Conservation (phyloP, 2,797 vertebrate genomes). For the Pseudomugil tenellus region DNA sequence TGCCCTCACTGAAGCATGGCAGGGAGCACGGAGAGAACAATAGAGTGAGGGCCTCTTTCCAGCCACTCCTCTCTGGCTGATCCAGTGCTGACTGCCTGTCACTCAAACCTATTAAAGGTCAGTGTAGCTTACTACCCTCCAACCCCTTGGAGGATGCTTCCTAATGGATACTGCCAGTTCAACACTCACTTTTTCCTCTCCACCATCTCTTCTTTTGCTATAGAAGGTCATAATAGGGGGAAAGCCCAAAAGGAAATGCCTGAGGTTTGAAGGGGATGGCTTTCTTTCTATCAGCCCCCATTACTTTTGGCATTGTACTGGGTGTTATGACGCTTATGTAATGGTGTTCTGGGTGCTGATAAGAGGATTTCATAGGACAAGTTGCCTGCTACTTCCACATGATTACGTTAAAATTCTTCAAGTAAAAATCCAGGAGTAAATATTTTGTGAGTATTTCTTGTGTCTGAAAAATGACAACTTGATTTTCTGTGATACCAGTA, state of each 20-base stretch:
- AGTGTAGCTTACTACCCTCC: constrained; percentile 58
- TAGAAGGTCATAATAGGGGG: constrained; percentile 71
- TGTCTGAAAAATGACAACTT: background rate
- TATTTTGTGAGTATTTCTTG: background rate
- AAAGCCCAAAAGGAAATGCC: constrained; percentile 82
- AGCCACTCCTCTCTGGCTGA: constrained; percentile 63
- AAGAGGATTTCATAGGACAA: constrained; percentile 55
- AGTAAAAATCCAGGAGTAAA: constrained; percentile 8
- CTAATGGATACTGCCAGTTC: constrained; percentile 64
- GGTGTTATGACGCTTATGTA: constrained; percentile 71
- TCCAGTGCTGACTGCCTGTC: constrained; percentile 64
- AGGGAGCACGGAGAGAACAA: constrained; percentile 72
- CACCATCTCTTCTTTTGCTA: constrained; percentile 64
- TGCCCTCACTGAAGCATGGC: constrained; percentile 79
- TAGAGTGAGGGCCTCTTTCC: constrained; percentile 74
- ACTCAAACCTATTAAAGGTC: constrained; percentile 76
- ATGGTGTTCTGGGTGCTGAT: constrained; percentile 59
- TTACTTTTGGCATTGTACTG: constrained; percentile 60
- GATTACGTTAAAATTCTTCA: constrained; percentile 10
- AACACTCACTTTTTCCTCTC: constrained; percentile 74
- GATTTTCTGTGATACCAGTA: background rate
- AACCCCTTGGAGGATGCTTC: constrained; percentile 61
- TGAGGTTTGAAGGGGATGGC: constrained; percentile 74
- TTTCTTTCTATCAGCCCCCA: constrained; percentile 33
- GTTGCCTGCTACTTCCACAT: constrained; percentile 15